Evolutionary conservation across 30 jellyfish, hydroid and myxozoan genomes (phyloP).

Genomic region (Hydra vulgaris): DNA sequence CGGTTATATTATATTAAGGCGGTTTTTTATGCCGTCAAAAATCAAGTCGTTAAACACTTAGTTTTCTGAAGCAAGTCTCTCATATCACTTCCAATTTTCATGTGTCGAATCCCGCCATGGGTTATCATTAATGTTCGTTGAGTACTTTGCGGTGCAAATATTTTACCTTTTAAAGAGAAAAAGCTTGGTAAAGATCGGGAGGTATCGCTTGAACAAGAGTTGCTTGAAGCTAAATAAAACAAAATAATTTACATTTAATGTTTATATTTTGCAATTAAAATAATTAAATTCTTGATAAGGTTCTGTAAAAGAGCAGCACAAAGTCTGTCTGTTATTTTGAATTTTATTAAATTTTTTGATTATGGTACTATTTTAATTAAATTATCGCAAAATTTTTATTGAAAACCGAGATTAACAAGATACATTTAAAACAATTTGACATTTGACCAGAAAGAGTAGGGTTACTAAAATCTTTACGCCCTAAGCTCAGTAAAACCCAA

Average conservation of each 20-base stretch:
- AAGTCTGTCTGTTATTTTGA: no score
- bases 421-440: no score
- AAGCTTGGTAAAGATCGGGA: conserved; percentile 1
- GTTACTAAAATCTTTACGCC: no score
- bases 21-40: background rate
- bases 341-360: no score
- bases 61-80: background rate
- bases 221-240: background rate
- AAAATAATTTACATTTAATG: background rate
- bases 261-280: no score
- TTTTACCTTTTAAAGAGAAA: conserved; percentile 15
- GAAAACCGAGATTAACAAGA: no score
- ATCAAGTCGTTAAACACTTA: background rate
- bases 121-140: conserved; percentile 29
- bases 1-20: background rate
- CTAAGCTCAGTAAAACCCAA: no score
- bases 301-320: no score
- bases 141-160: conserved; percentile 21
- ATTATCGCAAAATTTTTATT: no score
- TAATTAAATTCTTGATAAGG: no score
- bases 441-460: no score
- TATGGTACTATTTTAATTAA: no score
- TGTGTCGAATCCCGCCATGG: conserved; percentile 30
- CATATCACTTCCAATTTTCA: background rate
- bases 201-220: background rate